Percentiles rank a stretch among this genome's conserved stretches.
phyloP scores from a whole-genome alignment of 2,888 invertebrate species.

The Andrena bicolor region DNA sequence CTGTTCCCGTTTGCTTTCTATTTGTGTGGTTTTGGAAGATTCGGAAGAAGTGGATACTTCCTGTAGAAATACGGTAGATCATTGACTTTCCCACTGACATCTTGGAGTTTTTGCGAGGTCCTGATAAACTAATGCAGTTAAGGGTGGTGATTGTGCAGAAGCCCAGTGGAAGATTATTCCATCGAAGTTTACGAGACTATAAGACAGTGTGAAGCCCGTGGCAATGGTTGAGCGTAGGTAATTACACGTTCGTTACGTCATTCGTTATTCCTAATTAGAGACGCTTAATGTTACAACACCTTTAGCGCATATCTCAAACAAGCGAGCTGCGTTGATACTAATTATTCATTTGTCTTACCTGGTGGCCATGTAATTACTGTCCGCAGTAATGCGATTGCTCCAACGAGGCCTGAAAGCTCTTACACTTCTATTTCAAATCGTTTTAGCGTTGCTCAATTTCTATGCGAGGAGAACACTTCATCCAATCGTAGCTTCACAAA shows the following conservation, averaged over 20 bases:
- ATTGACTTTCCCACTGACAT: too few relatives aligned
- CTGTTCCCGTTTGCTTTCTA: too few relatives aligned
- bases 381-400: constrained; percentile 53
- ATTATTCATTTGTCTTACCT: constrained; percentile 77
- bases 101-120: too few relatives aligned
- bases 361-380: constrained; percentile 69
- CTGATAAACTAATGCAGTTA: background rate
- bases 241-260: constrained; percentile 76
- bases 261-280: constrained; percentile 80
- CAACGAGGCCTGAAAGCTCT: constrained; percentile 33
- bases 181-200: background rate
- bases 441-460: constrained; percentile 3
- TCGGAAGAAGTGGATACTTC: too few relatives aligned
- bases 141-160: background rate
- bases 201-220: constrained; percentile 27
- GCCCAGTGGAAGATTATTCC: background rate
- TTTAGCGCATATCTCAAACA: constrained; percentile 49
- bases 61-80: too few relatives aligned
- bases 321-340: constrained; percentile 61
- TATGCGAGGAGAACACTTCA: background rate
- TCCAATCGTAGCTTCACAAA: constrained; percentile 2
- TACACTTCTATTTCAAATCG: constrained; percentile 19
- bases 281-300: constrained; percentile 70
- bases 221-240: constrained; percentile 48
- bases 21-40: too few relatives aligned